Evolutionary conservation across 1,140 invertebrate species (phyloP).

Genomic region (Microvelia longipes): DNA sequence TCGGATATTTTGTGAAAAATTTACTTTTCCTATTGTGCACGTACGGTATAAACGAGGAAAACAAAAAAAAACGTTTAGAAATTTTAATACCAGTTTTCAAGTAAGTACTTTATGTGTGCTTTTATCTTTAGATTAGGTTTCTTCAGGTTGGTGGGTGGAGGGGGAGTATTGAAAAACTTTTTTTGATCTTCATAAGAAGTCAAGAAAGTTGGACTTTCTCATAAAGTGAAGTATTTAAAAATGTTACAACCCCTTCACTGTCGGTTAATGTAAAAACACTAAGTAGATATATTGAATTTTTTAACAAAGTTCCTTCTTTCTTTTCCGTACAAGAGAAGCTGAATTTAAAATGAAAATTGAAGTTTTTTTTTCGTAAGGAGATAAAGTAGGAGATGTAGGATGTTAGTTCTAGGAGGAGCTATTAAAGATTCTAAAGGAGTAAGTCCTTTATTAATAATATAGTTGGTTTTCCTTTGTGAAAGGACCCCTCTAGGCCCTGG

Average conservation of each 20-base stretch:
- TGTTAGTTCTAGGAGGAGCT: neutral
- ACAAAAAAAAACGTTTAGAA: no score
- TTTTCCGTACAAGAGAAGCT: neutral
- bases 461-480: neutral
- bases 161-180: no score
- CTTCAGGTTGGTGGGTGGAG: no score
- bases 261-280: neutral
- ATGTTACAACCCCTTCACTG: neutral
- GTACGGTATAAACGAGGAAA: no score
- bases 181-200: no score
- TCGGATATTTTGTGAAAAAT: no score
- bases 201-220: no score
- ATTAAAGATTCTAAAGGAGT: neutral
- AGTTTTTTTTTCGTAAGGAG: neutral
- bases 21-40: no score
- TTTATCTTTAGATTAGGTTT: no score
- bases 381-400: neutral
- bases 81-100: no score
- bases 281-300: neutral
- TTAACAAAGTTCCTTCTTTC: neutral
- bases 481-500: neutral
- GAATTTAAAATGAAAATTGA: neutral
- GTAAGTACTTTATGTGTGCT: no score
- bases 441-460: neutral
- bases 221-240: neutral